Conservation (phyloP, 2,113 vertebrate species). For the Salvator merianae region DNA sequence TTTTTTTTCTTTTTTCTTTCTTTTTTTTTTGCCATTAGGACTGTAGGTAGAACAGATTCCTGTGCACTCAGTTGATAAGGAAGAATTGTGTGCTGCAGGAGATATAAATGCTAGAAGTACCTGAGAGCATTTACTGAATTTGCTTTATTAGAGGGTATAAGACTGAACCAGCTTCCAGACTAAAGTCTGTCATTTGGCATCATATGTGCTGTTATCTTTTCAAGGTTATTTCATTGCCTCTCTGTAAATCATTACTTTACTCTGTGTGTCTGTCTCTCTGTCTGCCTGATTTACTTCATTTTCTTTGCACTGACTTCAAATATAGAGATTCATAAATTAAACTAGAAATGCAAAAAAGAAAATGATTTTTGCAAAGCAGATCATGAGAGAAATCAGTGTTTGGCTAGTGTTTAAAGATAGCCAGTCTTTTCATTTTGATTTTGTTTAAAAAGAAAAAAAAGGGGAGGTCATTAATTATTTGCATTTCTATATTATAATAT, state of each 20-base stretch:
- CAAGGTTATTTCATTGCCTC: not conserved
- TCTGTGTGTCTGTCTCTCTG: not conserved
- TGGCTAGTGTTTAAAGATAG: slow-evolving; percentile 18
- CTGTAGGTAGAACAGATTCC: not conserved
- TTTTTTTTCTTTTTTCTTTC: not conserved
- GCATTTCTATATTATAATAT: not conserved
- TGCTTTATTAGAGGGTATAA: slow-evolving; percentile 9
- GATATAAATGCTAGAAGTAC: slow-evolving; percentile 10
- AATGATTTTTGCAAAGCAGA: not conserved
- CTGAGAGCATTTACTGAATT: slow-evolving; percentile 30
- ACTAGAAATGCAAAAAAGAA: slow-evolving; percentile 14
- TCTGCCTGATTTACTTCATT: not conserved
- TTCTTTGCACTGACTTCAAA: slow-evolving; percentile 15
- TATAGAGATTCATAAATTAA: too few species aligned
- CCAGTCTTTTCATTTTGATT: not conserved
- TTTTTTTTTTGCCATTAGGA: not conserved
- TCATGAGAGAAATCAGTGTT: slow-evolving; percentile 30
- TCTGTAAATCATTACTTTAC: not conserved
- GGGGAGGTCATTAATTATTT: not conserved
- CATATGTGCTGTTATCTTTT: slow-evolving; percentile 7
- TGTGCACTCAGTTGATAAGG: slow-evolving; percentile 22
- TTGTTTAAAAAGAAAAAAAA: not conserved
- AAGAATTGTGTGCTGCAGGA: slow-evolving; percentile 25
- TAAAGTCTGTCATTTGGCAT: slow-evolving; percentile 4
- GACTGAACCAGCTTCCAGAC: slow-evolving; percentile 30